Percentiles rank a stretch among this genome's conserved stretches.
These are phyloP conservation scores for Taxidea taxus DNA, from an alignment of 2,113 vertebrate genomes.

Conservation along the genomic window DNA sequence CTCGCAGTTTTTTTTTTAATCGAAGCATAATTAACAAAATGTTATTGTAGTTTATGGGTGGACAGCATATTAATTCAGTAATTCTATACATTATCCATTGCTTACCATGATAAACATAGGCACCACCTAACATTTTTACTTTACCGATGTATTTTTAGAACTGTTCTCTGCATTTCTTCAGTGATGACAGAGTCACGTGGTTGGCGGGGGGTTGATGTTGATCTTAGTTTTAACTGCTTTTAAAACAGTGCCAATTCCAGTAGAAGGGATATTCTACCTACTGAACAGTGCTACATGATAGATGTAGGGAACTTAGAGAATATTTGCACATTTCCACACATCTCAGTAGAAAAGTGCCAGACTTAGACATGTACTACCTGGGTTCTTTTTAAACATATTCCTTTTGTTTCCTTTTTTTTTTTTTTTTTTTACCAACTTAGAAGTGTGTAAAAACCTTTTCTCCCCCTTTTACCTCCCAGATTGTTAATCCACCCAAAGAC, in stretches of 20 bases:
- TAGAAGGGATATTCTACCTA: background rate
- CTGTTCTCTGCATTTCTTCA: background rate
- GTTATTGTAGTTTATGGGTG: background rate
- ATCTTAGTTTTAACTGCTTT: conserved; percentile 15
- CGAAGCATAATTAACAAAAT: background rate
- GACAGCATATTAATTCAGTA: background rate
- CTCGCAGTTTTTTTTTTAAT: background rate
- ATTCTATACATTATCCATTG: background rate
- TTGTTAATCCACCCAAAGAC: conserved; percentile 98
- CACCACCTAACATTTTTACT: background rate
- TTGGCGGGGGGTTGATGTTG: background rate
- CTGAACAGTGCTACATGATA: background rate
- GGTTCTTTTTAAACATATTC: background rate
- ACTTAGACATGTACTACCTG: background rate
- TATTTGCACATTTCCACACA: background rate
- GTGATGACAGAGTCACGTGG: background rate
- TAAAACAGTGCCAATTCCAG: background rate
- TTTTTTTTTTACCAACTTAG: background rate
- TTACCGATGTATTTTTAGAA: background rate
- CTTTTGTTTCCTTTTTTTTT: background rate
- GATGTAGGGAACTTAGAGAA: background rate
- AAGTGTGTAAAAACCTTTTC: background rate
- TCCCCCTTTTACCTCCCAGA: conserved; percentile 81
- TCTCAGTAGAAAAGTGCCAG: background rate
- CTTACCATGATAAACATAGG: background rate